Conservation (phyloP, 2,113 vertebrate species). For the Ciconia boyciana region DNA sequence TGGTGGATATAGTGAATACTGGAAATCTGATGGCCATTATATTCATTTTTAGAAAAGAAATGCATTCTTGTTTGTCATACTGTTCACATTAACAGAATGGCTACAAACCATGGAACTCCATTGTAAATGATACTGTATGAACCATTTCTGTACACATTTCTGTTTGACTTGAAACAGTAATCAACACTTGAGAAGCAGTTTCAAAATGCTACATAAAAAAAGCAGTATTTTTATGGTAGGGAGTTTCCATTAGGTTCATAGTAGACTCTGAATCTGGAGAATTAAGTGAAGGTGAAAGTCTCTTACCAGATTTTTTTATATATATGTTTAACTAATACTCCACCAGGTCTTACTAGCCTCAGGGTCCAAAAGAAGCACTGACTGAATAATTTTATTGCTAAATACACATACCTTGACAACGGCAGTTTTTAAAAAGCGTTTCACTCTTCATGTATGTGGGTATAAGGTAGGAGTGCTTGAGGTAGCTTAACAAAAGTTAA, state of each 20-base stretch:
- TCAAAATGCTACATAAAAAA: not conserved
- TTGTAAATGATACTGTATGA: not conserved
- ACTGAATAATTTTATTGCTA: not conserved
- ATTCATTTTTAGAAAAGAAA: constrained; percentile 16
- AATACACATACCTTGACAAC: not conserved
- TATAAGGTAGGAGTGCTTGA: not conserved
- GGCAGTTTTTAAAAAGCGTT: not conserved
- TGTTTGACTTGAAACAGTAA: not conserved
- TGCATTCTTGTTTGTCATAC: not conserved
- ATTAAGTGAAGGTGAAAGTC: not conserved
- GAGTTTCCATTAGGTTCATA: not conserved
- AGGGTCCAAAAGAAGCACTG: not conserved
- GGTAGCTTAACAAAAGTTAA: not conserved
- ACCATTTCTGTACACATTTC: not conserved
- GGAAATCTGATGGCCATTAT: not conserved
- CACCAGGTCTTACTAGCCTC: not conserved
- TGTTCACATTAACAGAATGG: not conserved
- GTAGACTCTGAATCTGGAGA: not conserved
- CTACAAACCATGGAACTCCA: not conserved
- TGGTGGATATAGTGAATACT: not conserved
- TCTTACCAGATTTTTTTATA: not conserved
- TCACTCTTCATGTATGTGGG: not conserved
- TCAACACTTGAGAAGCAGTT: not conserved
- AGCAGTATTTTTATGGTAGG: not conserved
- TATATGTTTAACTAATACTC: not conserved